These are phyloP conservation scores for Melinopterus prodromus DNA, from an alignment of 2,888 invertebrate genomes.

Conservation along the genomic window DNA sequence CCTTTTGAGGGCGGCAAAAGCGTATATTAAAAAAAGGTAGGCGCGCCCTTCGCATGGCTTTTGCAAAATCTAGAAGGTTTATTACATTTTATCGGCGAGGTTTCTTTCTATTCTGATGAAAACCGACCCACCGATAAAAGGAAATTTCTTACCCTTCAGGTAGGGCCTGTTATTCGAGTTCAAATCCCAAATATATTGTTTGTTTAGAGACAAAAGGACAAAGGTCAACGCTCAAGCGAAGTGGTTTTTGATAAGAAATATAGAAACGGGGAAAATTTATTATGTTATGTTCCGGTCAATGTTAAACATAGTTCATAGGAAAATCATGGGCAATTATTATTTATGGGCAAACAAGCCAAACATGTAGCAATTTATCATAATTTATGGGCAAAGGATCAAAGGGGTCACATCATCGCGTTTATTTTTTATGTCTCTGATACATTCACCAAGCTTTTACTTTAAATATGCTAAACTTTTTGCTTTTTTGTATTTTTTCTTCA, in stretches of 20 bases:
- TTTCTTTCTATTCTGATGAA: neutral
- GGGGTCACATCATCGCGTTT: too few species aligned
- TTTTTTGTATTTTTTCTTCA: too few species aligned
- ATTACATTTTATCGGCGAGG: neutral
- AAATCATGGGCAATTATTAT: too few species aligned
- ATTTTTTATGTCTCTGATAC: too few species aligned
- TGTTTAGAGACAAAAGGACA: neutral
- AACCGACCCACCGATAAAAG: neutral
- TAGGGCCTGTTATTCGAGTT: neutral
- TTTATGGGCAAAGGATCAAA: too few species aligned
- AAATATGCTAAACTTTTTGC: too few species aligned
- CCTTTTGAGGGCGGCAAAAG: neutral
- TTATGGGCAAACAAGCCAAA: too few species aligned
- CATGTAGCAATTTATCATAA: too few species aligned
- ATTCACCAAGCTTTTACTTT: too few species aligned
- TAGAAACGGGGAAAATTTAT: too few species aligned
- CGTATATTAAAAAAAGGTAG: neutral
- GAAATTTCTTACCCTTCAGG: neutral
- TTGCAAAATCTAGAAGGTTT: neutral
- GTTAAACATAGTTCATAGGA: too few species aligned
- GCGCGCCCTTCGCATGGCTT: neutral
- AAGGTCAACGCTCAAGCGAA: neutral
- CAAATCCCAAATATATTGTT: neutral
- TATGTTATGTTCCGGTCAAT: too few species aligned
- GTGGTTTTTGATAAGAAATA: neutral